phyloP scores from a whole-genome alignment of 1,140 invertebrate species.

The Hypsibius dujardini region DNA sequence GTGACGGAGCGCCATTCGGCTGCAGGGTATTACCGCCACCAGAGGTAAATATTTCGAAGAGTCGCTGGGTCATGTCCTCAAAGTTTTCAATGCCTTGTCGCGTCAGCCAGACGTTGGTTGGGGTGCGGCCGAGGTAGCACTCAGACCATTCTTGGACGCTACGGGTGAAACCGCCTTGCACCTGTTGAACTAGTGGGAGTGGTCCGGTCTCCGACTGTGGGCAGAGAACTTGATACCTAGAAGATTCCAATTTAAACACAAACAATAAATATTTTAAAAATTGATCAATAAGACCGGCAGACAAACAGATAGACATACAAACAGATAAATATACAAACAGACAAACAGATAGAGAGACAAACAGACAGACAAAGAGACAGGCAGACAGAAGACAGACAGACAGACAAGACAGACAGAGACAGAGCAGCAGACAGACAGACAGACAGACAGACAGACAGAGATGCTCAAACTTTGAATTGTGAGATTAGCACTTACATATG shows the following conservation, averaged over 20 bases:
- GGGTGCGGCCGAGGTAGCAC: background rate
- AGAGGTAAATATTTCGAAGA: background rate
- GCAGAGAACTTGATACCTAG: background rate
- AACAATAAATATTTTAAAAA: background rate
- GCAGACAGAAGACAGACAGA: no score
- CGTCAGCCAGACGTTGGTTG: background rate
- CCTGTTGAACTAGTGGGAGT: background rate
- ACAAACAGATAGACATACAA: background rate
- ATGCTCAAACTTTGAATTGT: no score
- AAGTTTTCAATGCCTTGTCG: background rate
- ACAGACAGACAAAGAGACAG: no score
- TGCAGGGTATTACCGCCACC: background rate
- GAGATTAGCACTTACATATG: no score
- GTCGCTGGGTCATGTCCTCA: background rate
- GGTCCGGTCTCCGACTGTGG: background rate
- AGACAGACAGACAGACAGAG: no score
- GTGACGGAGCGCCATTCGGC: background rate
- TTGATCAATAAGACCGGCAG: background rate
- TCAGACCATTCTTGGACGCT: conserved; percentile 7
- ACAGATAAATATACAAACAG: no score
- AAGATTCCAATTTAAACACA: background rate
- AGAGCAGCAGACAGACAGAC: no score
- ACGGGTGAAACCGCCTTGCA: background rate
- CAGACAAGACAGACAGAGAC: no score
- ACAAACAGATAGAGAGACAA: no score